Evolutionary conservation across 1,140 invertebrate genomes (phyloP).

Genomic region (Drosophila ananassae): DNA sequence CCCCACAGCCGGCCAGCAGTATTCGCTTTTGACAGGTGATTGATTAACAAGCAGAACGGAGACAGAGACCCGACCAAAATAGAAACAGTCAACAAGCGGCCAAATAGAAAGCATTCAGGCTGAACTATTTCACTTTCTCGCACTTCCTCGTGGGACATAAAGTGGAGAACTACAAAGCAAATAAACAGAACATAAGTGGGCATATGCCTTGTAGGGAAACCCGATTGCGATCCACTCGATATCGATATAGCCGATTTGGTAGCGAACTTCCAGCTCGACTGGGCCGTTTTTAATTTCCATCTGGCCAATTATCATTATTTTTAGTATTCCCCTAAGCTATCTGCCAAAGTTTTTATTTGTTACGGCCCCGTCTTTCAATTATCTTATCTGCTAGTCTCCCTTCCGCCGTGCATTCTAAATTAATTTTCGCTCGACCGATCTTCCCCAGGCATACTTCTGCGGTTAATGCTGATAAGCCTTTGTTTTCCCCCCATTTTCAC

Average conservation of each 20-base stretch:
- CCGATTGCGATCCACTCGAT: neutral
- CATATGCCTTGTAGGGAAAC: slow-evolving; percentile 16
- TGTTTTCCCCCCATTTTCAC: slow-evolving; percentile 17
- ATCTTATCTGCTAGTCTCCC: slow-evolving; percentile 53
- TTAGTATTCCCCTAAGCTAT: slow-evolving; percentile 19
- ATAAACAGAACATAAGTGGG: slow-evolving; percentile 14
- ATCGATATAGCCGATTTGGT: neutral
- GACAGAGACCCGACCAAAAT: slow-evolving; percentile 19
- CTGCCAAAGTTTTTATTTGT: slow-evolving; percentile 15
- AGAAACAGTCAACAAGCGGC: slow-evolving; percentile 16
- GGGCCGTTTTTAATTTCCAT: slow-evolving; percentile 1
- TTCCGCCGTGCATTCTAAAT: slow-evolving; percentile 59
- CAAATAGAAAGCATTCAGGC: slow-evolving; percentile 16
- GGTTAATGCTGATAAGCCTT: slow-evolving; percentile 34
- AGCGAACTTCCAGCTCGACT: neutral
- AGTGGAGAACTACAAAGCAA: neutral
- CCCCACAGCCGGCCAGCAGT: slow-evolving; percentile 12
- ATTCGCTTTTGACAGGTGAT: slow-evolving; percentile 59
- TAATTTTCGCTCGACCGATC: slow-evolving; percentile 43
- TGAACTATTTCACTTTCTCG: slow-evolving; percentile 27
- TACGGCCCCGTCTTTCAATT: slow-evolving; percentile 17
- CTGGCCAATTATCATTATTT: slow-evolving; percentile 5
- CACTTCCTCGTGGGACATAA: slow-evolving; percentile 20
- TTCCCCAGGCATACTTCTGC: neutral
- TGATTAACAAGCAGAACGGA: slow-evolving; percentile 57